phyloP scores from a whole-genome alignment of 2,797 vertebrate genomes.

The Macrochelys suwanniensis region DNA sequence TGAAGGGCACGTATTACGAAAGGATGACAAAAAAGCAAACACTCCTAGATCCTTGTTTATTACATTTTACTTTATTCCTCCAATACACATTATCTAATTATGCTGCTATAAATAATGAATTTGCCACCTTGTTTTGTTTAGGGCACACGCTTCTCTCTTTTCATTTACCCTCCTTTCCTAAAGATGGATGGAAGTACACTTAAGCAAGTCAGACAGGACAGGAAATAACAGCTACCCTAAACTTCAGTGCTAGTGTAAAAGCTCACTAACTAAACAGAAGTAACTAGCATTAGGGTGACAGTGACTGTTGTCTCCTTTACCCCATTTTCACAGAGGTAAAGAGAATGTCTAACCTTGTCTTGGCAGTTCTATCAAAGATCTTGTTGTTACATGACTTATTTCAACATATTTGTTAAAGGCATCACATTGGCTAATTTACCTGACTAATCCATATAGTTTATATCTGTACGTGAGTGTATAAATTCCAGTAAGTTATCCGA shows the following conservation, averaged over 20 bases:
- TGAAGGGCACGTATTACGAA: not conserved
- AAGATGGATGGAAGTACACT: not conserved
- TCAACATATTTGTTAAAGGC: not conserved
- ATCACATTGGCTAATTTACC: not conserved
- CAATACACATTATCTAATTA: not conserved
- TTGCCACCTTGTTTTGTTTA: not conserved
- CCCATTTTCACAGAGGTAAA: not conserved
- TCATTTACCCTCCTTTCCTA: not conserved
- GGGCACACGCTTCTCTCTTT: conserved; percentile 16
- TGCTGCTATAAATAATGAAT: not conserved
- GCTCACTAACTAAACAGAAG: not conserved
- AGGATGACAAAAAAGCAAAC: not conserved
- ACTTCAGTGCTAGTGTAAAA: not conserved
- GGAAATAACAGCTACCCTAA: not conserved
- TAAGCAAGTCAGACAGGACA: not conserved
- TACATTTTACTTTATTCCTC: not conserved
- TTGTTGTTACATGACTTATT: not conserved
- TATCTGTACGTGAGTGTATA: not conserved
- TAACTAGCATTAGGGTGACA: not conserved
- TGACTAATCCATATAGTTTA: fast-evolving
- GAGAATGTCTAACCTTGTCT: not conserved
- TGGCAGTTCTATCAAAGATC: not conserved
- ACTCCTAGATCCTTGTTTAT: not conserved
- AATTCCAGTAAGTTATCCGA: not conserved
- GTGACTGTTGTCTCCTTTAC: not conserved